phyloP scores from a whole-genome alignment of 2,888 invertebrate species.

The Rhingia campestris region DNA sequence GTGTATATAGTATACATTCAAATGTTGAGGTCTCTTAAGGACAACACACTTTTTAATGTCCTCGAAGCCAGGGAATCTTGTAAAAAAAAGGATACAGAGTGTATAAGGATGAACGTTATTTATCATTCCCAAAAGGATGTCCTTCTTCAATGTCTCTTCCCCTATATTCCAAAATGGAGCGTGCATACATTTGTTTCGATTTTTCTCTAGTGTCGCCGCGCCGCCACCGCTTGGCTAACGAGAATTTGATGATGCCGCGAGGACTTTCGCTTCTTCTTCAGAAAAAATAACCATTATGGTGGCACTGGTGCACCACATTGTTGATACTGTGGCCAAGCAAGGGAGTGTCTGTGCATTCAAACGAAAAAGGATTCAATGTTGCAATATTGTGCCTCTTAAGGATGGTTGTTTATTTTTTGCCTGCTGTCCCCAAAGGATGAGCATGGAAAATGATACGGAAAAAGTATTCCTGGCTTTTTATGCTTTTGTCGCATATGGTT shows the following conservation, averaged over 20 bases:
- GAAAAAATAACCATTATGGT: constrained; percentile 39
- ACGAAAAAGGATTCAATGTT: constrained; percentile 66
- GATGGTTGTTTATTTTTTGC: neutral
- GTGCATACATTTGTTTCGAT: constrained; percentile 73
- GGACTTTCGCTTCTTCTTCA: constrained; percentile 65
- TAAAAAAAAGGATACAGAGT: constrained; percentile 26
- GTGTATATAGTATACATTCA: constrained; percentile 19
- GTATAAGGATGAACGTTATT: constrained; percentile 67
- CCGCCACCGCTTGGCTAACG: constrained; percentile 76
- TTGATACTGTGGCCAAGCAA: constrained; percentile 55
- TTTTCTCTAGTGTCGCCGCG: constrained; percentile 47
- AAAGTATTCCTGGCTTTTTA: constrained; percentile 21
- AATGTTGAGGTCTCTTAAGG: constrained; percentile 49
- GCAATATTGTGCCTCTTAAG: constrained; percentile 50
- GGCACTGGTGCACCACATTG: constrained; percentile 59
- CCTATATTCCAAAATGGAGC: constrained; percentile 39
- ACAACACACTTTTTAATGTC: constrained; percentile 65
- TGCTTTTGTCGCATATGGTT: constrained; percentile 67
- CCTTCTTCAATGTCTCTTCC: constrained; percentile 29
- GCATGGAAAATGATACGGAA: constrained; percentile 41
- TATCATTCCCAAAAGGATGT: constrained; percentile 70
- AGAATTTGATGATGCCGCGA: constrained; percentile 79
- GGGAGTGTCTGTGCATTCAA: constrained; percentile 67
- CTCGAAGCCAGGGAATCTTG: constrained; percentile 21
- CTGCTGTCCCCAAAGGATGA: constrained; percentile 26